Conservation (phyloP, 1,140 invertebrate species). For the Hormaphis cornu region DNA sequence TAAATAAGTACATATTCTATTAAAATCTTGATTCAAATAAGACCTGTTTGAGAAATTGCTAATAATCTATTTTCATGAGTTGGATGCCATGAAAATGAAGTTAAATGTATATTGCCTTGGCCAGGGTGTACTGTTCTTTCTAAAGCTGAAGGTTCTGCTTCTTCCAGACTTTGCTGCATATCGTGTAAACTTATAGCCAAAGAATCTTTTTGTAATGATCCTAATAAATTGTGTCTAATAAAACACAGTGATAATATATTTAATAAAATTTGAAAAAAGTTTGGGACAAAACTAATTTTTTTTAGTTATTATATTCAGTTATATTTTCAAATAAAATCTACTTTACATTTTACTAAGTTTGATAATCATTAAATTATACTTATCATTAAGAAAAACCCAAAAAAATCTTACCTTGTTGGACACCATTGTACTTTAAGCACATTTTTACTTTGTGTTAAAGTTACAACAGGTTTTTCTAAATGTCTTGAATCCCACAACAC, state of each 20-base stretch:
- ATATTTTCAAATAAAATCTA: too few species aligned
- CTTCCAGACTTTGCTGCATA: slow-evolving; percentile 64
- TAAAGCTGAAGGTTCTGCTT: slow-evolving; percentile 62
- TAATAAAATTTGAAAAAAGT: neutral
- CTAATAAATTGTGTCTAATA: slow-evolving; percentile 61
- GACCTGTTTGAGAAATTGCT: slow-evolving; percentile 54
- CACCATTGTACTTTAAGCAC: slow-evolving; percentile 76
- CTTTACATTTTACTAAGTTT: too few species aligned
- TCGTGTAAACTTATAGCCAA: slow-evolving; percentile 62
- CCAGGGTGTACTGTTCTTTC: slow-evolving; percentile 59
- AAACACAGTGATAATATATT: slow-evolving; percentile 28
- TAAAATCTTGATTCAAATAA: neutral
- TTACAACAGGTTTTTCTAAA: slow-evolving; percentile 74
- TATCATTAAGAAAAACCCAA: too few species aligned
- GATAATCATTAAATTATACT: too few species aligned
- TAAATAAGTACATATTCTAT: slow-evolving; percentile 5
- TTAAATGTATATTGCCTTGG: slow-evolving; percentile 46
- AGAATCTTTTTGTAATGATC: slow-evolving; percentile 63
- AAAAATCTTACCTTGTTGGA: slow-evolving; percentile 60
- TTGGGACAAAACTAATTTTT: too few species aligned
- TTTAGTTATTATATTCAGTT: too few species aligned
- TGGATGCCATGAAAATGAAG: slow-evolving; percentile 78
- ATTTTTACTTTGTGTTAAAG: slow-evolving; percentile 57
- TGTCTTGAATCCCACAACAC: slow-evolving; percentile 79
- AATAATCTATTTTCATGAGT: slow-evolving; percentile 64